These are phyloP conservation scores for Opisthograptis luteolata DNA, from an alignment of 2,888 invertebrate genomes.

Conservation along the genomic window DNA sequence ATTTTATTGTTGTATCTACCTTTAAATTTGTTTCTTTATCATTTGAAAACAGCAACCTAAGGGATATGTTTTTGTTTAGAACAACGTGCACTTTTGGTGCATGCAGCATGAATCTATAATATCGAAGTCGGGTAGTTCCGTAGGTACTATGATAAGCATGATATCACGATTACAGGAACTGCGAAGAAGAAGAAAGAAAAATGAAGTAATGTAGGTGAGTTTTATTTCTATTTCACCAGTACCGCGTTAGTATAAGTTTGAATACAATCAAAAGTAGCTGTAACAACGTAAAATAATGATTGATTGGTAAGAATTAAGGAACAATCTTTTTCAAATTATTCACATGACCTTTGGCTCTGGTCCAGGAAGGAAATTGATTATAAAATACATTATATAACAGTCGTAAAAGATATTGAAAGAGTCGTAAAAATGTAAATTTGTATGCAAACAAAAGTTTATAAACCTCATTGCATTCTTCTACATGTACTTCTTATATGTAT, in stretches of 20 bases:
- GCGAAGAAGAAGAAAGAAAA: no score
- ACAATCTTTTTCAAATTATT: constrained; percentile 3
- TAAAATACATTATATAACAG: constrained; percentile 27
- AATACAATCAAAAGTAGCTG: no score
- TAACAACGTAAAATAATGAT: no score
- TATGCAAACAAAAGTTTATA: constrained; percentile 24
- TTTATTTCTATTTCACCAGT: no score
- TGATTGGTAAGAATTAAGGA: background rate
- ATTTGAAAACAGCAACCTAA: constrained; percentile 5
- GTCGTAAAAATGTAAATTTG: constrained; percentile 35
- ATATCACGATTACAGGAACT: no score
- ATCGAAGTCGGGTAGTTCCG: no score
- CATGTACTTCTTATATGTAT: constrained; percentile 7
- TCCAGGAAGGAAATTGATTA: constrained; percentile 26
- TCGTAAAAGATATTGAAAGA: constrained; percentile 23
- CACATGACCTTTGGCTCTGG: constrained; percentile 24
- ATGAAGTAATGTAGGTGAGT: no score
- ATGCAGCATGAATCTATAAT: no score
- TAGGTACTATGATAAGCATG: no score
- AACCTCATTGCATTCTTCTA: constrained; percentile 13
- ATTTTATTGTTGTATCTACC: constrained; percentile 18
- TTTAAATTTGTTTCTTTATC: constrained; percentile 8
- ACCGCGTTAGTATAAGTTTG: no score
- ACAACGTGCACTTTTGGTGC: no score
- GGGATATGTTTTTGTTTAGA: no score